Evolutionary conservation across 2,797 vertebrate genomes (phyloP).

Genomic region (Darevskia mixta): DNA sequence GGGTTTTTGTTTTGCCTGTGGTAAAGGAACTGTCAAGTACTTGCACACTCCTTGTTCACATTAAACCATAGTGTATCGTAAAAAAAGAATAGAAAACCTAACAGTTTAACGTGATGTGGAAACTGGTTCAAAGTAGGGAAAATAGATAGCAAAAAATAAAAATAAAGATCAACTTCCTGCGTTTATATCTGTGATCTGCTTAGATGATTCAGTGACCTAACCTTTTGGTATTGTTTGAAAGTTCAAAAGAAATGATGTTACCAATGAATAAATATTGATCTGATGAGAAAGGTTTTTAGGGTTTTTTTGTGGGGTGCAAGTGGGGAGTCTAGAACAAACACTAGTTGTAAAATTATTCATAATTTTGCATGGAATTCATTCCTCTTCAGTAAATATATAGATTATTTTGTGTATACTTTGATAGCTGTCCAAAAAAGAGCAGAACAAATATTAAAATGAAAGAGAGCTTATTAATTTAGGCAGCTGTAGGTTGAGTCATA

Average conservation of each 20-base stretch:
- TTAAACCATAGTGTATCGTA: too few relatives aligned
- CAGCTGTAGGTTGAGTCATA: background rate
- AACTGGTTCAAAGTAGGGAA: too few relatives aligned
- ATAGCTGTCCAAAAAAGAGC: background rate
- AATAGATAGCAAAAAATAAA: background rate
- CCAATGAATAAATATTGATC: background rate
- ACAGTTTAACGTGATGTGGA: too few relatives aligned
- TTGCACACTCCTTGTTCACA: too few relatives aligned
- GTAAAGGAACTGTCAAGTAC: too few relatives aligned
- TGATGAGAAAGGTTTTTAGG: background rate
- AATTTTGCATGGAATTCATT: background rate
- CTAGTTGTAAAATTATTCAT: background rate
- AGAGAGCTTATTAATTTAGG: background rate
- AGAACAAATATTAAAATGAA: background rate
- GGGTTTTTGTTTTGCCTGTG: too few relatives aligned
- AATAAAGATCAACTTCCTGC: background rate
- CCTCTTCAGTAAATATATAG: background rate
- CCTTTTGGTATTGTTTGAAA: constrained; percentile 7
- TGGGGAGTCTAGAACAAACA: background rate
- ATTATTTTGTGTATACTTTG: background rate
- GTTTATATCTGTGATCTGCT: background rate
- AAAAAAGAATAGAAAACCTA: too few relatives aligned
- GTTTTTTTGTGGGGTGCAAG: background rate
- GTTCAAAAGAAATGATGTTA: background rate
- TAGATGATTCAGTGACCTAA: constrained; percentile 4